Evolutionary conservation across 2,888 invertebrate species (phyloP), one percentile per base, ranked within the genome.

Genomic region (Minunthozetes semirufus): DNA sequence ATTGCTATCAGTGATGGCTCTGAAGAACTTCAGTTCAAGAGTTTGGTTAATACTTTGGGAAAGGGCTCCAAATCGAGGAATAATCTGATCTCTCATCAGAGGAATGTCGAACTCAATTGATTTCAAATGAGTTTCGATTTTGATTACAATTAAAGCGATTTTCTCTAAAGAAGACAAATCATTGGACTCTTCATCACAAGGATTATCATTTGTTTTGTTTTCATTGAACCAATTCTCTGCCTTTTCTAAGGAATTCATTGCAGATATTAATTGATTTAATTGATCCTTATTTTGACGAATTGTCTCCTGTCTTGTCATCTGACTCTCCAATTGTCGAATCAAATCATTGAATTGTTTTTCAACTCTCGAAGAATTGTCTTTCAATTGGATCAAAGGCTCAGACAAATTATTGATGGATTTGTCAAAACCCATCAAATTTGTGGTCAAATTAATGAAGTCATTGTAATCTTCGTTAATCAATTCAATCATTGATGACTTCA

Each of bases 381-480:
- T 88, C 74, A 95, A 86, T 79, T 91, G 89, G 72, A 88, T 89
- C 75, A 96, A 85, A 61, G 95, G 94, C 73, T 87, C 85, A 80
- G 90, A 89, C 77, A 96, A 87, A 80, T 89, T 89, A 75, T 88
- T 87, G 78, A 96, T 93, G 38, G 90, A 89, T 81, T 91, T 91
- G 84, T 94, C 94, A 78, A 96, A 86, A 9, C 94, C 94, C 78
- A 94, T 94, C 79, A 98, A 86, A 83, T 95, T 95, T 66, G 94
- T 94, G 6, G 97, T 96, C 66, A 99, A 86, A 85, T 94, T 95
- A 8, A 98, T 95, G 85, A 98, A 98, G 83, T 97, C 95, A 3
- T 94, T 94, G 82, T 98, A 99, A 82, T 99, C 97, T 82, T 94
- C 93, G 84, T 98, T 98, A 79, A 98, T 94, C 9, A 98, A 88